Conservation (phyloP, 2,888 invertebrate genomes). For the Drosophila greeni region DNA sequence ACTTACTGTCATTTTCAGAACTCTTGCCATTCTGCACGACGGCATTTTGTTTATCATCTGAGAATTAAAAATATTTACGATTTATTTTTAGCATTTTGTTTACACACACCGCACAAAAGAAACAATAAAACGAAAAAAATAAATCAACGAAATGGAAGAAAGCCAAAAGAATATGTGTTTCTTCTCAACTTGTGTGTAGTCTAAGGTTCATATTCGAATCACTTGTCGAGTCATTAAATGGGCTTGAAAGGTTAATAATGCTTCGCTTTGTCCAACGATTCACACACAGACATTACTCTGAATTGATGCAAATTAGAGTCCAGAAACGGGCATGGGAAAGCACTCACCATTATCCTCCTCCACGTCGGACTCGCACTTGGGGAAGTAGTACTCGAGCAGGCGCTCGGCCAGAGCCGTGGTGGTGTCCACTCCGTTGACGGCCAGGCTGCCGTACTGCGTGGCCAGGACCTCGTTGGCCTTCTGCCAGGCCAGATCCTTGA, state of each 20-base stretch:
- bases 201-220: background rate
- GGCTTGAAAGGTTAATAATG: constrained; percentile 9
- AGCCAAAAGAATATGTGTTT: constrained; percentile 29
- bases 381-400: constrained; percentile 87
- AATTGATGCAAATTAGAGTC: background rate
- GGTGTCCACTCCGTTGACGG: constrained; percentile 83
- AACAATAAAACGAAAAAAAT: constrained; percentile 4
- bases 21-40: constrained; percentile 77
- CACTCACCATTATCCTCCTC: constrained; percentile 80
- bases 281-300: background rate
- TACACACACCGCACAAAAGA: constrained; percentile 23
- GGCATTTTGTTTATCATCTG: constrained; percentile 78
- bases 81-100: constrained; percentile 49
- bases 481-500: constrained; percentile 85
- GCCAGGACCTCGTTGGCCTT: constrained; percentile 85
- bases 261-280: background rate
- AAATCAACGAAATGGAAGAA: constrained; percentile 20
- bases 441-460: constrained; percentile 84
- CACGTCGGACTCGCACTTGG: constrained; percentile 81
- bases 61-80: constrained; percentile 72
- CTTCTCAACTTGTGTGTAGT: background rate
- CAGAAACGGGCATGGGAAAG: background rate
- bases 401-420: constrained; percentile 85
- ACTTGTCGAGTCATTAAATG: background rate
- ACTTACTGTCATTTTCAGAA: constrained; percentile 77